phyloP scores from a whole-genome alignment of 2,888 invertebrate genomes.

The Trichogramma dendrolimi region DNA sequence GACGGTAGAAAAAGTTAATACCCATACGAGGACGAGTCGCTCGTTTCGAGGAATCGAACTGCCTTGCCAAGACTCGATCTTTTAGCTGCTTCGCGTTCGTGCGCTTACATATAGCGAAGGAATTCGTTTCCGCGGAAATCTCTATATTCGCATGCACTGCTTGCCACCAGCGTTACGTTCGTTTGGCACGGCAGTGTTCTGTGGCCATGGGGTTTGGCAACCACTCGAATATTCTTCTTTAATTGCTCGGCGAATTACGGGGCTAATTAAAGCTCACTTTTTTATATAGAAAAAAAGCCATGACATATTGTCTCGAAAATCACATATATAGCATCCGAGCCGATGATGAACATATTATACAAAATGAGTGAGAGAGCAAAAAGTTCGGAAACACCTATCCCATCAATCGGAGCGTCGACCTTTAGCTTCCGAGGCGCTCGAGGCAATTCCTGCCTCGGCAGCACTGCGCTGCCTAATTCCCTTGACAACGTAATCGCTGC shows the following conservation, averaged over 20 bases:
- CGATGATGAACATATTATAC: conserved; percentile 26
- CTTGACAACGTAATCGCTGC: conserved; percentile 34
- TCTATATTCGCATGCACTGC: conserved; percentile 7
- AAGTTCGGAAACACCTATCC: conserved; percentile 2
- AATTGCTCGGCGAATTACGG: too few relatives aligned
- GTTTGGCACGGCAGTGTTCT: neutral
- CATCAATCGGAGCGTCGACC: conserved; percentile 20
- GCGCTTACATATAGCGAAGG: neutral
- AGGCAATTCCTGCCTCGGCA: conserved; percentile 9
- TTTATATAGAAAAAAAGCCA: too few relatives aligned
- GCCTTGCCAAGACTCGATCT: too few relatives aligned
- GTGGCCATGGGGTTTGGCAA: neutral
- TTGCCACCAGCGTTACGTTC: neutral
- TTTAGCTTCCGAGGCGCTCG: neutral
- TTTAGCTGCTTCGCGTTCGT: neutral
- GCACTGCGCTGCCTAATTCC: conserved; percentile 34
- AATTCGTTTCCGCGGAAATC: conserved; percentile 20
- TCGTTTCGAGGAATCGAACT: conserved; percentile 17
- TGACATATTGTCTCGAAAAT: too few relatives aligned
- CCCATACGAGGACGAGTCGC: conserved; percentile 3
- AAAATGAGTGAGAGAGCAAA: neutral
- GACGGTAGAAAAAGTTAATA: too few relatives aligned
- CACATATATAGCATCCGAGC: neutral
- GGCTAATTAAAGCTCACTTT: too few relatives aligned
- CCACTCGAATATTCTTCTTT: too few relatives aligned